phyloP scores from a whole-genome alignment of 2,113 vertebrate species.

The Stigmatopora nigra region DNA sequence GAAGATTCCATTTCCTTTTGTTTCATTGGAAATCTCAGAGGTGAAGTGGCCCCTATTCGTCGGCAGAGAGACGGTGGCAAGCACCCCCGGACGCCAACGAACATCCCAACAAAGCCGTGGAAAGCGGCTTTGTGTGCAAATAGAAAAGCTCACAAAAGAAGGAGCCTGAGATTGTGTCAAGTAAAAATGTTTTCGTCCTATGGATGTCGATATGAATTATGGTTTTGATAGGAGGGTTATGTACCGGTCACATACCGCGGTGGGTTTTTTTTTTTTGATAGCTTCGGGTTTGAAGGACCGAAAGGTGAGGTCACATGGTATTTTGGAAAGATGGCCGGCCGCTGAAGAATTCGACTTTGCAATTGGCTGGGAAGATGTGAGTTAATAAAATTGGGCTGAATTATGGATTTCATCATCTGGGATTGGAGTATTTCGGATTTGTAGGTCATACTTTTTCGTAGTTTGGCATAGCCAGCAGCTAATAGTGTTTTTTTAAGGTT shows the following conservation, averaged over 20 bases:
- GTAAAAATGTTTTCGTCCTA: constrained; percentile 44
- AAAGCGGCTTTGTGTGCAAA: constrained; percentile 63
- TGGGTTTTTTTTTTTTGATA: constrained; percentile 16
- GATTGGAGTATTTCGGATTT: too few relatives aligned
- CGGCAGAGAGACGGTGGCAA: constrained; percentile 54
- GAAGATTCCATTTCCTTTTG: constrained; percentile 48
- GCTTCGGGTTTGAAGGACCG: constrained; percentile 27
- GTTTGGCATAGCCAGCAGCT: too few relatives aligned
- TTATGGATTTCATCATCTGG: too few relatives aligned
- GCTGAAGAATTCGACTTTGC: constrained; percentile 24
- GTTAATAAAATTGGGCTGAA: too few relatives aligned
- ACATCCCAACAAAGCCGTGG: constrained; percentile 48
- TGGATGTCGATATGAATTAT: constrained; percentile 51
- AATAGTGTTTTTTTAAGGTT: too few relatives aligned
- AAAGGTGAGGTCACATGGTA: constrained; percentile 33
- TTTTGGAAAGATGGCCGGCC: constrained; percentile 36
- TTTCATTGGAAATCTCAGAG: constrained; percentile 54
- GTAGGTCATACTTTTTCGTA: too few relatives aligned
- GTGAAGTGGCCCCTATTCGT: constrained; percentile 61
- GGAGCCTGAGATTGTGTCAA: constrained; percentile 64
- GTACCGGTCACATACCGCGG: constrained; percentile 39
- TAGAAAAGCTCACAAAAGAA: constrained; percentile 61
- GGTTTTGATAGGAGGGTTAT: constrained; percentile 46
- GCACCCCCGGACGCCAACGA: constrained; percentile 43
- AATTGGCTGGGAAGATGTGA: constrained; percentile 21